A percentile compares a stretch with the other conserved stretches of the same genome.
Conservation (phyloP, 2,113 vertebrate genomes). For the Pituophis catenifer region DNA sequence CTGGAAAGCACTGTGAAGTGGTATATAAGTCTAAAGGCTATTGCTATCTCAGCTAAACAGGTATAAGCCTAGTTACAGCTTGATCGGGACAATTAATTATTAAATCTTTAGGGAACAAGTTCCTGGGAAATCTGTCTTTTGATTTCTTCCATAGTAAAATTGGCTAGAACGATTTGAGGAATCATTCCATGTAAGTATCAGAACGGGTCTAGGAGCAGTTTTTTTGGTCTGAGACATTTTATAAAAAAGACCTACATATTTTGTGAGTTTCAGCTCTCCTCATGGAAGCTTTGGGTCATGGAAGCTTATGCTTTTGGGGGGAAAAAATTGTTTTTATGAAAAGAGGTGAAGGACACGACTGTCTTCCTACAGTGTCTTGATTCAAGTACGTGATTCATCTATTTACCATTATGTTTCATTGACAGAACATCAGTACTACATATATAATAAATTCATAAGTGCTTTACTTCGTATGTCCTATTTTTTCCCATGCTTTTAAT, state of each 20-base stretch:
- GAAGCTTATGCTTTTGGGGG: not conserved
- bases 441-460: not conserved
- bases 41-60: no score
- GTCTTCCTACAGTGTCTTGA: not conserved
- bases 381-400: not conserved
- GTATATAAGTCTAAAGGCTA: no score
- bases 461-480: not conserved
- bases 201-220: no score
- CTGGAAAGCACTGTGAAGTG: no score
- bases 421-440: not conserved
- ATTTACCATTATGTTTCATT: not conserved
- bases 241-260: not conserved
- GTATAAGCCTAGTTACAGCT: no score
- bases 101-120: no score
- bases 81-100: no score
- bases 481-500: not conserved
- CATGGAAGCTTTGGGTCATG: not conserved
- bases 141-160: no score
- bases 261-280: not conserved
- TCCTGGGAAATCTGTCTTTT: no score
- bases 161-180: no score
- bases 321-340: not conserved
- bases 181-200: no score
- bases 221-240: not conserved
- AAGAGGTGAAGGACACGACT: not conserved